Evolutionary conservation across 2,113 vertebrate species (phyloP).

Genomic region (Copsychus sechellarum): DNA sequence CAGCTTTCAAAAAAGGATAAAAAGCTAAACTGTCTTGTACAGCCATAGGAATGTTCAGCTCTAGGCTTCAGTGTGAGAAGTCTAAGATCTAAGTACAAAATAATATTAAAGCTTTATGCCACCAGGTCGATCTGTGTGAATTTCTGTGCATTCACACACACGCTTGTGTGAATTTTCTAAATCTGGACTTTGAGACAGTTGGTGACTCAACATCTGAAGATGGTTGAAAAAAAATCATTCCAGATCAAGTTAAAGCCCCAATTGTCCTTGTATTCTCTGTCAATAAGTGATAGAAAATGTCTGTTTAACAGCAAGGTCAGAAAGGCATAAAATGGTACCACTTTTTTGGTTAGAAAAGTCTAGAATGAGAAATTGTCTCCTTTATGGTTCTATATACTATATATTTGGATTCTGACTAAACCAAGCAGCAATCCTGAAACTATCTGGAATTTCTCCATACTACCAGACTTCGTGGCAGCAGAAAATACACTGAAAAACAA

Average conservation of each 20-base stretch:
- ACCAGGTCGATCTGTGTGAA: not conserved
- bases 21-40: not conserved
- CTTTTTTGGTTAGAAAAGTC: not conserved
- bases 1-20: not conserved
- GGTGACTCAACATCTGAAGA: not conserved
- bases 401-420: not conserved
- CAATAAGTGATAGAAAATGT: not conserved
- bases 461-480: not conserved
- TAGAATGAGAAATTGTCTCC: not conserved
- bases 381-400: not conserved
- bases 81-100: not conserved
- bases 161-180: not conserved
- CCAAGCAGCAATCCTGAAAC: not conserved
- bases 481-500: not conserved
- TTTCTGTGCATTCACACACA: not conserved
- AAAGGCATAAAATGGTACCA: not conserved
- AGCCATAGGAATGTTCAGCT: not conserved
- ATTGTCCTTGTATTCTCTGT: not conserved
- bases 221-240: not conserved
- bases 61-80: not conserved
- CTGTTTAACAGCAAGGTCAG: not conserved
- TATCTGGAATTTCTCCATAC: not conserved
- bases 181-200: not conserved
- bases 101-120: not conserved
- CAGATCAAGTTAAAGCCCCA: not conserved